These are phyloP conservation scores for Mantis religiosa DNA, from an alignment of 2,888 invertebrate genomes.

Conservation along the genomic window DNA sequence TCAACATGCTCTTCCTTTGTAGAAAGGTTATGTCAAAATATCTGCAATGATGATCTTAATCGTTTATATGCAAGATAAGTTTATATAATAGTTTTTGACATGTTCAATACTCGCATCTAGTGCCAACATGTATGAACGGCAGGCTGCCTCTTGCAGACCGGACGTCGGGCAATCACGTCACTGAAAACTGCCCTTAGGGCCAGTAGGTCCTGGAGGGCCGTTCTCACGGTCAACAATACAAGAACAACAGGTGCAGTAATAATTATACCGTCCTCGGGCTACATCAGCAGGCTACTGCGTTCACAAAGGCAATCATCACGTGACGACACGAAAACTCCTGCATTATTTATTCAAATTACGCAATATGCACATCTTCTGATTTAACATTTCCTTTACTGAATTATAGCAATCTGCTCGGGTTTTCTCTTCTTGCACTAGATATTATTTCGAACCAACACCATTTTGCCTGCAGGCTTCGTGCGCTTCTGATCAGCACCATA, in stretches of 20 bases:
- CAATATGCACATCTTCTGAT: neutral
- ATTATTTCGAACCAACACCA: no score
- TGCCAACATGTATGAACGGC: no score
- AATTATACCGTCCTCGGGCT: neutral
- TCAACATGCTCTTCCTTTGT: no score
- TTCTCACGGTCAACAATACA: neutral
- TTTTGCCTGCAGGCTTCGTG: no score
- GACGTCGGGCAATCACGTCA: neutral
- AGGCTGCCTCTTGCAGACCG: no score
- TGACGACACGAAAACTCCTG: neutral
- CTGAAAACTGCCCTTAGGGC: neutral
- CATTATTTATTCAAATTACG: neutral
- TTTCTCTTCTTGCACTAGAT: no score
- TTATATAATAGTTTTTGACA: no score
- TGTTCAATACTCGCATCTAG: no score
- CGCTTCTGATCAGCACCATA: no score
- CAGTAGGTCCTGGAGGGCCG: neutral
- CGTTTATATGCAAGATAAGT: no score
- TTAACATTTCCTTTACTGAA: neutral
- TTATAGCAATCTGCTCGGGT: neutral
- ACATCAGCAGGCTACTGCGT: neutral
- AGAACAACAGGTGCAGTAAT: neutral
- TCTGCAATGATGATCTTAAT: no score
- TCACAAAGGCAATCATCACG: neutral
- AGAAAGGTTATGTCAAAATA: no score